phyloP scores from a whole-genome alignment of 1,140 invertebrate genomes.

The Drosophila nigromelanica region DNA sequence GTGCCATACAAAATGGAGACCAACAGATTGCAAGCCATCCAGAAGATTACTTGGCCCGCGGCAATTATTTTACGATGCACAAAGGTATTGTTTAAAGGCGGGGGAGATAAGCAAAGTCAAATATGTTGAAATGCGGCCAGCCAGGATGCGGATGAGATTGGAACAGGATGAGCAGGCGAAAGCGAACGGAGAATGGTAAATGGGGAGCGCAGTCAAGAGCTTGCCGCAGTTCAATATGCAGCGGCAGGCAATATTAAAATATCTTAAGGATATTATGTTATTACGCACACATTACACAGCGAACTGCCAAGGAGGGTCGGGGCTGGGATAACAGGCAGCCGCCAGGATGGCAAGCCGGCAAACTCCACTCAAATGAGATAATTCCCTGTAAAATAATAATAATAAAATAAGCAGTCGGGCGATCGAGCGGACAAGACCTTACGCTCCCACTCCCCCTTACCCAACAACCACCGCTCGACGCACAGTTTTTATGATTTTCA shows the following conservation, averaged over 20 bases:
- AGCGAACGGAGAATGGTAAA: background rate
- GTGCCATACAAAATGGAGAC: slow-evolving; percentile 12
- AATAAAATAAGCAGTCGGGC: slow-evolving; percentile 74
- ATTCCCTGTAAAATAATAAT: slow-evolving; percentile 83
- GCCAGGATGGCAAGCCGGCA: slow-evolving; percentile 17
- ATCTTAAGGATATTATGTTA: slow-evolving; percentile 83
- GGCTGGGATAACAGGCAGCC: slow-evolving; percentile 8
- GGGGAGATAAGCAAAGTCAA: slow-evolving; percentile 67
- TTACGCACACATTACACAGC: slow-evolving; percentile 80
- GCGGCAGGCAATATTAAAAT: slow-evolving; percentile 80
- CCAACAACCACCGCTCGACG: background rate
- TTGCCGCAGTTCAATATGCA: slow-evolving; percentile 81
- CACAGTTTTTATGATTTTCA: slow-evolving; percentile 71
- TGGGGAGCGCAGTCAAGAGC: slow-evolving; percentile 20
- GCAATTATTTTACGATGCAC: slow-evolving; percentile 83
- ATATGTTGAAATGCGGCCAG: slow-evolving; percentile 82
- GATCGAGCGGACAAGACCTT: slow-evolving; percentile 23
- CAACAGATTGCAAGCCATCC: slow-evolving; percentile 71
- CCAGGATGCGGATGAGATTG: slow-evolving; percentile 38
- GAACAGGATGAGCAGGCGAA: slow-evolving; percentile 22
- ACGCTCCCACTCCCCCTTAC: background rate
- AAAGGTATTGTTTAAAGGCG: slow-evolving; percentile 80
- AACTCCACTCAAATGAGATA: slow-evolving; percentile 83
- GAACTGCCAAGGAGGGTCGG: slow-evolving; percentile 11
- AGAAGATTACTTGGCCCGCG: slow-evolving; percentile 78